phyloP scores from a whole-genome alignment of 92 coral and sea anemone species.

The Montipora capitata region DNA sequence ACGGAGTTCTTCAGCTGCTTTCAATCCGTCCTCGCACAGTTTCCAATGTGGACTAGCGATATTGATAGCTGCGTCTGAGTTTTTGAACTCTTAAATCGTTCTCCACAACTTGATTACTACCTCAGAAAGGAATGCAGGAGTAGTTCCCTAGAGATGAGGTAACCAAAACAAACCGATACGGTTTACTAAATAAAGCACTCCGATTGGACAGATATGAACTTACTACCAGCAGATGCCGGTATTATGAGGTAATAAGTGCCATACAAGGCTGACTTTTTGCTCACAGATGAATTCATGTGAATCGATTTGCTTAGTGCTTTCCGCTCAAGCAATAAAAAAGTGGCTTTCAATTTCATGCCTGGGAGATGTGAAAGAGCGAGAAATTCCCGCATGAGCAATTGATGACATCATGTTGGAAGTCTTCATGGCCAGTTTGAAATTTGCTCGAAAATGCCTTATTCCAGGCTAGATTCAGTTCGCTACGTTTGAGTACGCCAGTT shows the following conservation, averaged over 20 bases:
- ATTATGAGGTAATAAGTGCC: constrained; percentile 82
- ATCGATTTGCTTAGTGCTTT: constrained; percentile 30
- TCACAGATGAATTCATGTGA: constrained; percentile 30
- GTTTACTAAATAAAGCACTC: constrained; percentile 12
- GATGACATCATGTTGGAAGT: constrained; percentile 5
- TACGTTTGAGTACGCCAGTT: too few relatives aligned
- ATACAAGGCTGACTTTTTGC: constrained; percentile 44
- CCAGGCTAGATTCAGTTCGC: too few relatives aligned
- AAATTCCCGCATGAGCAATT: not conserved
- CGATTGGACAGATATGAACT: constrained; percentile 30
- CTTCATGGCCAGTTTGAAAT: not conserved
- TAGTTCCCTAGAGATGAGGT: constrained; percentile 66
- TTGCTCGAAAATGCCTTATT: not conserved
- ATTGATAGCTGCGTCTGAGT: constrained; percentile 37
- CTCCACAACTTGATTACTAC: constrained; percentile 47
- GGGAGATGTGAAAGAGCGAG: not conserved
- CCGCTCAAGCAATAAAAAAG: constrained; percentile 3
- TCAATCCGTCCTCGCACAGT: not conserved
- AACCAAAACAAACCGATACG: constrained; percentile 54
- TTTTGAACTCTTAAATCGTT: not conserved
- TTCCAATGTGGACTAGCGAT: not conserved
- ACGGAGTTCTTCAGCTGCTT: not conserved
- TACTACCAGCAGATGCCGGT: constrained; percentile 84
- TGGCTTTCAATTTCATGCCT: constrained; percentile 41
- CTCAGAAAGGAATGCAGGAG: constrained; percentile 45